Evolutionary conservation across 2,113 vertebrate species (phyloP).

Genomic region (Cavia porcellus): DNA sequence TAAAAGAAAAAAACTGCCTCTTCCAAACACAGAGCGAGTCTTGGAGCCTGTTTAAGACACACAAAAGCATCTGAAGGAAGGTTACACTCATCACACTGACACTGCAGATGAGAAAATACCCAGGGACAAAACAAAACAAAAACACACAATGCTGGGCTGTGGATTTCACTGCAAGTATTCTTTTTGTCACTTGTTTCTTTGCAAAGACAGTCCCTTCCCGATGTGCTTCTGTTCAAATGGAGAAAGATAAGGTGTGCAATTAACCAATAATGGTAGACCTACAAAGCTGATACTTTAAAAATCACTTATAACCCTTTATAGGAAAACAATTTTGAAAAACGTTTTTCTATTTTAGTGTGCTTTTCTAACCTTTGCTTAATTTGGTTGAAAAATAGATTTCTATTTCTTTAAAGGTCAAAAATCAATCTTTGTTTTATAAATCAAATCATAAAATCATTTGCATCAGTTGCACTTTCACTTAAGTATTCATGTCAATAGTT

Average conservation of each 20-base stretch:
- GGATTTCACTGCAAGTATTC: background rate
- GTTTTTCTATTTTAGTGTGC: slow-evolving; percentile 22
- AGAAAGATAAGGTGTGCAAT: background rate
- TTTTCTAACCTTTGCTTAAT: slow-evolving; percentile 79
- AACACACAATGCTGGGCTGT: background rate
- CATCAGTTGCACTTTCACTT: background rate
- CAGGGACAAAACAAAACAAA: background rate
- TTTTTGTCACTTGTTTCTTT: background rate
- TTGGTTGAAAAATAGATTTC: slow-evolving; percentile 78
- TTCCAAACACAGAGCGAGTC: background rate
- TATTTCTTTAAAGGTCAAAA: slow-evolving; percentile 76
- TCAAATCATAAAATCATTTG: slow-evolving; percentile 48
- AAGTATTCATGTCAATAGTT: background rate
- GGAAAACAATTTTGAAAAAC: slow-evolving; percentile 65
- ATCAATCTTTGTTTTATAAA: slow-evolving; percentile 67
- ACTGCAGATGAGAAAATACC: background rate
- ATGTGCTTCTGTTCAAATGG: background rate
- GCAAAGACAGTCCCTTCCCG: background rate
- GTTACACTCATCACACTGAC: background rate
- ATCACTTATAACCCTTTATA: slow-evolving; percentile 17
- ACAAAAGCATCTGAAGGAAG: background rate
- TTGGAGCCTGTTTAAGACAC: background rate
- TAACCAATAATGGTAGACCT: slow-evolving; percentile 9
- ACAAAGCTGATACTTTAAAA: slow-evolving; percentile 58
- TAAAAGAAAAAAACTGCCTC: background rate